Evolutionary conservation across 1,140 invertebrate genomes (phyloP).

Genomic region (Drosophila tsacasi): DNA sequence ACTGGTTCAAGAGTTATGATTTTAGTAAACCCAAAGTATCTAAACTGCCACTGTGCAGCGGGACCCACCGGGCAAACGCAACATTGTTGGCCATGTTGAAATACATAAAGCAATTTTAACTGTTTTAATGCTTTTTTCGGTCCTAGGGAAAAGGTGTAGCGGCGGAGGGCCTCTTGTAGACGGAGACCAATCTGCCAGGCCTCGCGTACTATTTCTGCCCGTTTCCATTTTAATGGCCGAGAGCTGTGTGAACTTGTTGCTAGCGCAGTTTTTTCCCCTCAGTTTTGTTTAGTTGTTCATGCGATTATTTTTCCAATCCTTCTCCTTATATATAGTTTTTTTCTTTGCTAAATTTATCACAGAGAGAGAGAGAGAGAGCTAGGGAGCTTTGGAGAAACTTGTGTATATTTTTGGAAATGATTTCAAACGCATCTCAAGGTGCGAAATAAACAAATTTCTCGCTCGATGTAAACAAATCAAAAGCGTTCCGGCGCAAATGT

Average conservation of each 20-base stretch:
- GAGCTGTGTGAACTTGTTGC: constrained; percentile 72
- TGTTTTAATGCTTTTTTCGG: constrained; percentile 66
- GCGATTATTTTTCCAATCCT: constrained; percentile 69
- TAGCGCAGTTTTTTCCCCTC: constrained; percentile 27
- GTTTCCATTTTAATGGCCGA: constrained; percentile 53
- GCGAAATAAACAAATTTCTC: constrained; percentile 73
- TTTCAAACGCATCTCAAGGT: constrained; percentile 82
- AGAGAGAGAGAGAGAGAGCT: neutral
- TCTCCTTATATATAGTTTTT: constrained; percentile 6
- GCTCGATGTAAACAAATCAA: constrained; percentile 76
- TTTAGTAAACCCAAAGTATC: too few species aligned
- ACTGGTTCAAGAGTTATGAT: too few species aligned
- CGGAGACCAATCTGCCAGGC: constrained; percentile 11
- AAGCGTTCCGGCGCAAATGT: constrained; percentile 38
- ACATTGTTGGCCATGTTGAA: constrained; percentile 67
- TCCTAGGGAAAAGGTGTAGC: constrained; percentile 17
- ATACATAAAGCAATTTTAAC: constrained; percentile 83
- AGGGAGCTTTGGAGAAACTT: constrained; percentile 33
- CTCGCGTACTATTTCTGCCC: constrained; percentile 31
- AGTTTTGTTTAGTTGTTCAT: constrained; percentile 60
- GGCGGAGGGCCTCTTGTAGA: neutral
- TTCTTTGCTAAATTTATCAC: constrained; percentile 75
- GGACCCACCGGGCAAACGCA: constrained; percentile 13
- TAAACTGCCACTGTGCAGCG: too few species aligned
- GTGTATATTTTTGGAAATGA: constrained; percentile 80